Percentiles rank a stretch among this genome's conserved stretches.
phyloP scores from a whole-genome alignment of 2,113 vertebrate genomes.

The Acrocephalus arundinaceus region DNA sequence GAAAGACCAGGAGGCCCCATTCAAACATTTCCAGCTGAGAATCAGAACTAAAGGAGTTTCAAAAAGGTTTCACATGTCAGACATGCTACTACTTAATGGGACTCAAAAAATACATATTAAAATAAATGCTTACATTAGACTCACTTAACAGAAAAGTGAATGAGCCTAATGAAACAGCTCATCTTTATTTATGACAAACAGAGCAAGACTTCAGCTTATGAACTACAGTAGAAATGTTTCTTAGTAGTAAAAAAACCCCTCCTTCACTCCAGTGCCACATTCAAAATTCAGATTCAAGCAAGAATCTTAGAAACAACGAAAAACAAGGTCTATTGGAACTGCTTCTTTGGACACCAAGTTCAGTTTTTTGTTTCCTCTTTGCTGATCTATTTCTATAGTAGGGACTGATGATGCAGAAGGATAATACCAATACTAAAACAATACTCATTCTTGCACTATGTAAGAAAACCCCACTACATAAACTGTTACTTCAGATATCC shows the following conservation, averaged over 20 bases:
- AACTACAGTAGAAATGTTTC: not conserved
- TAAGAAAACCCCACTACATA: not conserved
- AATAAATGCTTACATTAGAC: not conserved
- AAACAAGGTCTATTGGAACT: not conserved
- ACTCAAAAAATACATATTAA: not conserved
- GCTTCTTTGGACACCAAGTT: not conserved
- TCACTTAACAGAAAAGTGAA: not conserved
- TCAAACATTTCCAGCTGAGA: not conserved
- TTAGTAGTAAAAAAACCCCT: not conserved
- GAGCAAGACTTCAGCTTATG: not conserved
- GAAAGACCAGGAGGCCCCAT: not conserved
- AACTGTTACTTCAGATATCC: not conserved
- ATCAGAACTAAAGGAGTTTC: not conserved
- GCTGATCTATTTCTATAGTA: not conserved
- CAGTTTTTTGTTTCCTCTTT: not conserved
- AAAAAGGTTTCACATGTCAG: not conserved
- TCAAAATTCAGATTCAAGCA: not conserved
- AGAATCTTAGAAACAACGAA: not conserved
- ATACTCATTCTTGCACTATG: not conserved
- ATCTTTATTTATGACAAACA: not conserved
- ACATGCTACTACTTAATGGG: not conserved
- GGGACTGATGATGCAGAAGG: not conserved
- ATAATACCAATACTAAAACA: not conserved
- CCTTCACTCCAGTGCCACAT: not conserved
- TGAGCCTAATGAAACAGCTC: not conserved